Evolutionary conservation across 2,113 vertebrate genomes (phyloP), one percentile per base, ranked within the genome.

Genomic region (Nyctibius bracteatus): DNA sequence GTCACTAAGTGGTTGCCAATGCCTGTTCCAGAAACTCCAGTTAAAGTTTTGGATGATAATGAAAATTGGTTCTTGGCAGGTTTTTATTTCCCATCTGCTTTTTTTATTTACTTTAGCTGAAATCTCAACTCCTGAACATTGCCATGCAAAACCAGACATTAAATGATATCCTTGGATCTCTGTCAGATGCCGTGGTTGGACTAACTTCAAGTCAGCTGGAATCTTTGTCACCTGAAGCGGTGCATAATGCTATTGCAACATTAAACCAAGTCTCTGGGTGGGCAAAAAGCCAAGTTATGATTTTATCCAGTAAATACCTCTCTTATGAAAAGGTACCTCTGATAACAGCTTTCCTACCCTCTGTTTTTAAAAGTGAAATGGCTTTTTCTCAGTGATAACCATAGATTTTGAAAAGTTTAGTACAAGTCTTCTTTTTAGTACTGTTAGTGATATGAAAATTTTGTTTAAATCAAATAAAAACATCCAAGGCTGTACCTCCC

Each of bases 191-290:
- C 0, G 97, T 98, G 2, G 98, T 98, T 75, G 98, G 98, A 35
- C 86, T 99, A 92, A 98, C 97, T 20, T 92, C 93, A 83, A 77
- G 83, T 52, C 98, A 98, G 86, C 97, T 99, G 94, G 97, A 98
- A 30, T 98, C 98, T 28, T 96, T 99, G 49, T 98, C 98, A 23
- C 96, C 98, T 3, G 94, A 98, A 88, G 98, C 98, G 0, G 98
- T 99, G 77, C 98, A 97, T 6, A 63, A 78, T 1, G 98, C 98
- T 54, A 97, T 98, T 88, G 87, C 96, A 9, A 98, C 98, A 21
- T 97, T 99, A 85, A 98, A 88, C 92, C 98, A 98, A 92, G 97
- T 99, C 51, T 96, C 97, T 8, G 98, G 98, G 27, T 99, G 98
- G 98, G 90, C 98, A 70, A 98, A 85, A 81, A 98, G 98, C 92